These are phyloP conservation scores for Sphenodon punctatus DNA, from an alignment of 2,797 vertebrate genomes.

Conservation along the genomic window DNA sequence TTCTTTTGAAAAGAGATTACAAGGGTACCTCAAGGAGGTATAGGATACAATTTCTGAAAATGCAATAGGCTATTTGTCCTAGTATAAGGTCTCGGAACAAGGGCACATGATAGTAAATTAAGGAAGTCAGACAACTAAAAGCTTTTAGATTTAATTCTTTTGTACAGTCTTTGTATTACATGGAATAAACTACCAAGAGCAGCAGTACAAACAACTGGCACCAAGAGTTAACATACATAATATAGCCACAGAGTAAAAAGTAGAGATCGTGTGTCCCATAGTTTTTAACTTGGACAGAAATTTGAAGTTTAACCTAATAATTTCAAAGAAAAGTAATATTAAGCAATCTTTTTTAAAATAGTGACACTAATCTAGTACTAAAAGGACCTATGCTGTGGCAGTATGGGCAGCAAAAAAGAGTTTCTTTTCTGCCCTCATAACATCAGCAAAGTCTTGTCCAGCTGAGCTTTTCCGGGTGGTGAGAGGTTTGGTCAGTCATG, in stretches of 20 bases:
- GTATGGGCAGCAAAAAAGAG: too few species aligned
- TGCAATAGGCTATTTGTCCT: background rate
- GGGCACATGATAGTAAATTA: background rate
- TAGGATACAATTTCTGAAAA: background rate
- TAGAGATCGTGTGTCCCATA: background rate
- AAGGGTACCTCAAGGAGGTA: background rate
- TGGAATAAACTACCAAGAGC: background rate
- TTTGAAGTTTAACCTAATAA: background rate
- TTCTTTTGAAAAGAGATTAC: background rate
- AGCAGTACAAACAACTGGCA: background rate
- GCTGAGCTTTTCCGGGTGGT: too few species aligned
- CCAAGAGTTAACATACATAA: background rate
- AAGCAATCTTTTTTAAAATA: too few species aligned
- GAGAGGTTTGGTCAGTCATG: too few species aligned
- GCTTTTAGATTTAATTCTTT: background rate
- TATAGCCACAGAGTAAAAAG: background rate
- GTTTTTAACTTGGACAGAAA: background rate
- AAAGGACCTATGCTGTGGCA: too few species aligned
- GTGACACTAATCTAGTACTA: too few species aligned
- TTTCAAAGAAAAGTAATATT: too few species aligned
- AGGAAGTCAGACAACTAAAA: background rate
- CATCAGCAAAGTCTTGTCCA: too few species aligned
- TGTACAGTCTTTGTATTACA: background rate
- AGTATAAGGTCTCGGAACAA: slow-evolving; percentile 1
- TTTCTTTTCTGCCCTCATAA: too few species aligned